Base-by-base conservation (phyloP, 2,113 vertebrate genomes). In the Pipa parva region DNA sequence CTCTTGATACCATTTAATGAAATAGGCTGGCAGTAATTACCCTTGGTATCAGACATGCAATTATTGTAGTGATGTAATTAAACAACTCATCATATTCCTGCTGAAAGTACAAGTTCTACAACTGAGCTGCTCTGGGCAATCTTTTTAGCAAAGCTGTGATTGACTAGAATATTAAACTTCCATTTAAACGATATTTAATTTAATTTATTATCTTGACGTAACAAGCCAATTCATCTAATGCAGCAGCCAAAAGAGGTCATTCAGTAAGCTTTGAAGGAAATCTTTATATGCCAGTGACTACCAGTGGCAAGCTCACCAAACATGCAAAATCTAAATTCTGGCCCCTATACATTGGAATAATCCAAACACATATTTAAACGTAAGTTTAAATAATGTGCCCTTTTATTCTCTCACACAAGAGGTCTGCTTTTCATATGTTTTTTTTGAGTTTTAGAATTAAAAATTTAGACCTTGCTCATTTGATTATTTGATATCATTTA, bases 51-150 rank as follows among this genome's bases (percentile, higher is more conserved):
- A 66, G 63, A 69, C 65, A 69, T 69, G 56, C 57, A 69, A 80
- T 73, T 80, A 75, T 33, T 10, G 33, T 59, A 71, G 71, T 48
- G 48, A 57, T 76, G 39, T 63, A 80, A 77, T 78, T 80, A 71
- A 66, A 67, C 45, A 79, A 63, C 75, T 75, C 75, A 55, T 71
- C 68, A 71, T 52, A 74, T 66, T 81, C 45, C 18, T 66, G 60
- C 54, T 75, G 59, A 72, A 81, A 71, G 45, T 27, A 60, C 36
- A 59, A 66, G 45, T 50, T 73, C 68, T 46, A 46, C 29, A 63
- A 24, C 29, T 64, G 59, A 72, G 48, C 18, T 51, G 42, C 71
- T 72, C 33, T 60, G 24, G 25, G 78, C 59, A 63, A 3, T 54
- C 48, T 73, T 46, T 71, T 78, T 60, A 26, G 56, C 18, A 61